Conservation (phyloP, 2,797 vertebrate species). For the Poecilia picta region DNA sequence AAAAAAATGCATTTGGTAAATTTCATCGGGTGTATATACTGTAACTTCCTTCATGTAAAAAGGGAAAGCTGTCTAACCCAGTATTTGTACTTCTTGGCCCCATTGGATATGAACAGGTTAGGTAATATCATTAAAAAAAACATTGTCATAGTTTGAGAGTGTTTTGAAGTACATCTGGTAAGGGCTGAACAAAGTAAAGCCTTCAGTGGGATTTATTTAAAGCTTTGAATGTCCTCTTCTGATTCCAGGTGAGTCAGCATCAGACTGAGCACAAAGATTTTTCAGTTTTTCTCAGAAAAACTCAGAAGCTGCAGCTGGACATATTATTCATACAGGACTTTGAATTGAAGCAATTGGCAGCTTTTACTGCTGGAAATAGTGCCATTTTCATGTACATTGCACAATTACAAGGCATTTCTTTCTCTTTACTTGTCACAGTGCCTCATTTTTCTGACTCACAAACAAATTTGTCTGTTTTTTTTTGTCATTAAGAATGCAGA, state of each 20-base stretch:
- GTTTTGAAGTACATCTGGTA: background rate
- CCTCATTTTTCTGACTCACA: background rate
- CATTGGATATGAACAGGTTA: background rate
- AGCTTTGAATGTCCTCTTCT: background rate
- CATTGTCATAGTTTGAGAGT: background rate
- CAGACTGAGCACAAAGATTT: background rate
- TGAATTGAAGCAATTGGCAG: background rate
- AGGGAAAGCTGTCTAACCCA: background rate
- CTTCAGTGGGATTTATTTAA: constrained; percentile 1
- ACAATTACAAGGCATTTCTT: background rate
- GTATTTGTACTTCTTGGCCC: background rate
- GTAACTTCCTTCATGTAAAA: background rate
- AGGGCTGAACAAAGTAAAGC: background rate
- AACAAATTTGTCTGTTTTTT: background rate
- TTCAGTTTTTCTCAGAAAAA: background rate
- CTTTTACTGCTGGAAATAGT: background rate
- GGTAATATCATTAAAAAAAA: background rate
- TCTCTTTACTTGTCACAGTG: background rate
- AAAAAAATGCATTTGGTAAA: too few species aligned
- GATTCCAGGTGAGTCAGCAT: constrained; percentile 5
- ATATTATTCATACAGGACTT: background rate
- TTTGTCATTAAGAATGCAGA: background rate
- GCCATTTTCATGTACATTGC: background rate
- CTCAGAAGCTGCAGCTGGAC: background rate
- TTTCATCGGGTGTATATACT: too few species aligned